Evolutionary conservation across 1,140 invertebrate species (phyloP).

Genomic region (Bombyx mori): ASM3026992v2 NC_085123.1:9830001-9830500

Average conservation of each 20-base stretch:
- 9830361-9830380: too few species aligned
- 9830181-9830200: conserved; percentile 28
- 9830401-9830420: too few species aligned
- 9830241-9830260: conserved; percentile 25
- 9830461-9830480: too few species aligned
- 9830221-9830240: conserved; percentile 37
- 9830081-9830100: conserved; percentile 15
- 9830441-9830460: too few species aligned
- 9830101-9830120: conserved; percentile 19
- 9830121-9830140: conserved; percentile 23
- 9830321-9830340: neutral
- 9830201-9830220: conserved; percentile 26
- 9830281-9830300: conserved; percentile 6
- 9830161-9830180: conserved; percentile 47
- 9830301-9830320: neutral
- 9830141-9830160: conserved; percentile 43
- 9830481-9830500: too few species aligned
- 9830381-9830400: too few species aligned
- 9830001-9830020: too few species aligned
- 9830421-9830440: too few species aligned
- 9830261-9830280: conserved; percentile 11
- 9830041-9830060: neutral
- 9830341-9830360: too few species aligned
- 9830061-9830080: conserved; percentile 15
- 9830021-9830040: too few species aligned